phyloP scores from a whole-genome alignment of 2,113 vertebrate species.

The Physeter macrocephalus region DNA sequence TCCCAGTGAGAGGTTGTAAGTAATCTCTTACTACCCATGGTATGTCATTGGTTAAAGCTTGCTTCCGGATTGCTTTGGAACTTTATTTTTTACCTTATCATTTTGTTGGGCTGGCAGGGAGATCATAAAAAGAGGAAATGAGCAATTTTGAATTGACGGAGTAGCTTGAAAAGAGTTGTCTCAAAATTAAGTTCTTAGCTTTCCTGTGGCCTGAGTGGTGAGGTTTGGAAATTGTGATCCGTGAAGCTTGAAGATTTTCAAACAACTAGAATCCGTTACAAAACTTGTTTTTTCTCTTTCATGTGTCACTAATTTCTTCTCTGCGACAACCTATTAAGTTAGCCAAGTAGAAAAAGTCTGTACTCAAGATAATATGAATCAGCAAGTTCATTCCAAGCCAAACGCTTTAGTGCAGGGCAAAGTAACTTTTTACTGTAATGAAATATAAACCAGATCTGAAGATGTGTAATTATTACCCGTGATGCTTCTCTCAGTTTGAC shows the following conservation, averaged over 20 bases:
- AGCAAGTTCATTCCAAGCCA: not conserved
- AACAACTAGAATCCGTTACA: not conserved
- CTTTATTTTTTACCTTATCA: not conserved
- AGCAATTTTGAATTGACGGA: not conserved
- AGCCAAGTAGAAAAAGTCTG: not conserved
- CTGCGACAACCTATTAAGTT: slow-evolving; percentile 28
- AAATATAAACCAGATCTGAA: slow-evolving; percentile 11
- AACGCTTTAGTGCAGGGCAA: slow-evolving; percentile 12
- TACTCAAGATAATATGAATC: not conserved
- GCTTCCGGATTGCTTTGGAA: not conserved
- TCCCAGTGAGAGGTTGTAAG: slow-evolving; percentile 68
- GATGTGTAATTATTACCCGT: not conserved
- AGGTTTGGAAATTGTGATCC: slow-evolving; percentile 20
- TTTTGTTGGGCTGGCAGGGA: not conserved
- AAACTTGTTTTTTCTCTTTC: slow-evolving; percentile 43
- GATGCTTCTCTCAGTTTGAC: not conserved
- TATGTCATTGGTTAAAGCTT: not conserved
- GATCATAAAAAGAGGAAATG: not conserved
- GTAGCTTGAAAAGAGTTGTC: not conserved
- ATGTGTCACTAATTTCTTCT: not conserved
- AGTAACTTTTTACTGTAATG: slow-evolving; percentile 32
- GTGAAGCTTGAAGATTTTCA: slow-evolving; percentile 16
- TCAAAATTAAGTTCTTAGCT: not conserved
- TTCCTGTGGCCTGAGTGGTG: not conserved
- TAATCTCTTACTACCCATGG: not conserved